phyloP scores from a whole-genome alignment of 2,797 vertebrate genomes.

The Scolopax bukidnonensis region DNA sequence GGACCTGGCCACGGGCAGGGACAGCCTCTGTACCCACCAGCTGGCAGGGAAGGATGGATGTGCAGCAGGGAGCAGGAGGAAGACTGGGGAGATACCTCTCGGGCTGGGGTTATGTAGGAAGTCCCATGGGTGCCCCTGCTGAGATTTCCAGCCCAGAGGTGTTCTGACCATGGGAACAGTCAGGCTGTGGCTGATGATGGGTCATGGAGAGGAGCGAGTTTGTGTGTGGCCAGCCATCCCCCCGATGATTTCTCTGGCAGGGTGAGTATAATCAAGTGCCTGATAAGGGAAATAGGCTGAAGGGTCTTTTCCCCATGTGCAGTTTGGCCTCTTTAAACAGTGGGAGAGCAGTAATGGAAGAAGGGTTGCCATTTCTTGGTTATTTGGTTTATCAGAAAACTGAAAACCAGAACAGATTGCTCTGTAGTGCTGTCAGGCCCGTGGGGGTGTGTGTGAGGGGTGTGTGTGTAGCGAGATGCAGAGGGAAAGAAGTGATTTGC shows the following conservation, averaged over 20 bases:
- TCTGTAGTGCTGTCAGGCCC: neutral
- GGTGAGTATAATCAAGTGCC: neutral
- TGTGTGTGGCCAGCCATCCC: neutral
- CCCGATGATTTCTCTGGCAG: neutral
- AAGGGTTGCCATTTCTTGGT: neutral
- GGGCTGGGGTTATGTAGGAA: neutral
- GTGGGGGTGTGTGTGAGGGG: neutral
- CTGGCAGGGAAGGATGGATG: fast-evolving
- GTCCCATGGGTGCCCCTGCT: neutral
- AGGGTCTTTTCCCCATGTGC: neutral
- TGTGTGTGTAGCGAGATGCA: neutral
- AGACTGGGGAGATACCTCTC: neutral
- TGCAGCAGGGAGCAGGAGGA: neutral
- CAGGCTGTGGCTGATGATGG: neutral
- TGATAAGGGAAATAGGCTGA: neutral
- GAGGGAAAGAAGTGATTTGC: neutral
- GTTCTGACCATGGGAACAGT: neutral
- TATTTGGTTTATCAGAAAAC: neutral
- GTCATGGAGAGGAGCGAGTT: fast-evolving
- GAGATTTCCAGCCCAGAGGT: neutral
- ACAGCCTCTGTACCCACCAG: no score
- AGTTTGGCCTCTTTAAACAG: neutral
- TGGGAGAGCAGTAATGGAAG: neutral
- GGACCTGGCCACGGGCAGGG: neutral
- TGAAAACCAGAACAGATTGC: neutral